phyloP scores from a whole-genome alignment of 2,797 vertebrate species.

The Muscicapa striata region DNA sequence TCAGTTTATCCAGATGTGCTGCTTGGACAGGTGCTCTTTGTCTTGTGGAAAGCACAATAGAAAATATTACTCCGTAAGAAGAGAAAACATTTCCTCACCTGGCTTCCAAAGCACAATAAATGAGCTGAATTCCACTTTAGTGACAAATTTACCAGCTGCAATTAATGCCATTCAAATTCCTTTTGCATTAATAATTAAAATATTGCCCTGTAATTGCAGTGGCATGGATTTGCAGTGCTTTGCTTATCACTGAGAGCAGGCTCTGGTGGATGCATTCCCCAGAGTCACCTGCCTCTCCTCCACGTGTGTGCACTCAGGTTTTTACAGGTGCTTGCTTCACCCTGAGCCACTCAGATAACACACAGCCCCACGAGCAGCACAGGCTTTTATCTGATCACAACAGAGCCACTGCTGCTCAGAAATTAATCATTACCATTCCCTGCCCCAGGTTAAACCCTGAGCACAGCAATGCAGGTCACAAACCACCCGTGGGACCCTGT shows the following conservation, averaged over 20 bases:
- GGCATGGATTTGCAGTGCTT: neutral
- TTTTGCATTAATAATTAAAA: neutral
- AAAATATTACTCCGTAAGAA: neutral
- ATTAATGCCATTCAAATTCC: neutral
- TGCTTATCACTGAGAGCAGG: neutral
- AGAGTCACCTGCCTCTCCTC: neutral
- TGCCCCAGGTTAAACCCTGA: neutral
- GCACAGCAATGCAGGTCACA: neutral
- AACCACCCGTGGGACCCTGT: accelerated
- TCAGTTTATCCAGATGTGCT: neutral
- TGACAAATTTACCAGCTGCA: neutral
- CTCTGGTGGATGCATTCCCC: neutral
- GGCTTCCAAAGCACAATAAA: neutral
- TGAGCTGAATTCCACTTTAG: neutral
- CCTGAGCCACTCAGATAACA: neutral
- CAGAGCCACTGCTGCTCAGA: neutral
- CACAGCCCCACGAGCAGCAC: neutral
- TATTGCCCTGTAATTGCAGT: neutral
- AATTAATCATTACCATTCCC: neutral
- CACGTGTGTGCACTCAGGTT: neutral
- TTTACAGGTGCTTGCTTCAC: neutral
- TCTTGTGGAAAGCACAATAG: neutral
- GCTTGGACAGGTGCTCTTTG: neutral
- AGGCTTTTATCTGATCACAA: neutral
- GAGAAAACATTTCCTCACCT: neutral